phyloP scores from a whole-genome alignment of 2,888 invertebrate genomes.

The Punctoribates punctum region DNA sequence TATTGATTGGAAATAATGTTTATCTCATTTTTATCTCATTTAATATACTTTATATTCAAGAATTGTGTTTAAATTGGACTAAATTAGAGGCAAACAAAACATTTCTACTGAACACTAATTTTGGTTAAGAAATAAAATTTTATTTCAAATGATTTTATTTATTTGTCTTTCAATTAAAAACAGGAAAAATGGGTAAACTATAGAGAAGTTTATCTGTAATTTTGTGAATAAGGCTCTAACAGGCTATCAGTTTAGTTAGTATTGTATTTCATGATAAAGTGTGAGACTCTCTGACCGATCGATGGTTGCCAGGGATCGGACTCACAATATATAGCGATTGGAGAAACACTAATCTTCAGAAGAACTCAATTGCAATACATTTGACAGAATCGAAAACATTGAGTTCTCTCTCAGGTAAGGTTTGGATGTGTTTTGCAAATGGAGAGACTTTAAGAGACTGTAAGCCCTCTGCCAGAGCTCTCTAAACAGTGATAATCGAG shows the following conservation, averaged over 20 bases:
- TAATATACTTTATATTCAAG: too few relatives aligned
- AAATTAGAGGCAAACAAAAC: too few relatives aligned
- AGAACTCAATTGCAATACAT: conserved; percentile 1
- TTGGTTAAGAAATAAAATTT: too few relatives aligned
- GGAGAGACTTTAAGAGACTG: conserved; percentile 3
- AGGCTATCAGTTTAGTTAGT: neutral
- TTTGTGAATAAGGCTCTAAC: too few relatives aligned
- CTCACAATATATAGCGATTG: neutral
- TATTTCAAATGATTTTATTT: too few relatives aligned
- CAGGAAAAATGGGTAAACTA: too few relatives aligned
- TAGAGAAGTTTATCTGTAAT: too few relatives aligned
- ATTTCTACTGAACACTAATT: too few relatives aligned
- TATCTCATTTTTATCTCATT: too few relatives aligned
- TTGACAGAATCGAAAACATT: conserved; percentile 22
- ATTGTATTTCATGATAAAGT: neutral
- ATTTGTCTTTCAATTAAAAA: too few relatives aligned
- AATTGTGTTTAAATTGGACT: too few relatives aligned
- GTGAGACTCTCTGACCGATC: neutral
- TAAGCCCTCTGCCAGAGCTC: neutral
- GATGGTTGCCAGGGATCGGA: conserved; percentile 17
- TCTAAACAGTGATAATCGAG: neutral
- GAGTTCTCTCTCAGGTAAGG: conserved; percentile 12
- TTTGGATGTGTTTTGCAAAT: conserved; percentile 26
- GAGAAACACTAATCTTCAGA: conserved; percentile 10
- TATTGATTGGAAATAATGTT: too few relatives aligned